A percentile compares a stretch with the other conserved stretches of the same genome.
Conservation (phyloP, 2,797 vertebrate genomes). For the Cryptoprocta ferox region DNA sequence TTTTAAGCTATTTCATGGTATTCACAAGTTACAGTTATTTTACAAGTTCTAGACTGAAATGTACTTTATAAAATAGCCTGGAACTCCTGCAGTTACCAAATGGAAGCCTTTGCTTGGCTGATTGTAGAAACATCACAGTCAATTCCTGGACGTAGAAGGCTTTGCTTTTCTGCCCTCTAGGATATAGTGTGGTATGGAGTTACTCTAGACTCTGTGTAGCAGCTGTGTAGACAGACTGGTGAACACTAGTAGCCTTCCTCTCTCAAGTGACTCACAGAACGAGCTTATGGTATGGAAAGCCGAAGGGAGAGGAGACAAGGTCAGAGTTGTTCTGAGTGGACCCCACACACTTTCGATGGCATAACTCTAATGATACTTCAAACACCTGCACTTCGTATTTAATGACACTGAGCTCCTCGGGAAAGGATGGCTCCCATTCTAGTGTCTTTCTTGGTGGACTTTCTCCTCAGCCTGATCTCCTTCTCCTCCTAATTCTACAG, state of each 20-base stretch:
- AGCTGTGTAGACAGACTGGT: not conserved
- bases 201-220: no score
- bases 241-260: no score
- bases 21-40: not conserved
- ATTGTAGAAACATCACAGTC: not conserved
- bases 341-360: not conserved
- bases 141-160: rapidly evolving
- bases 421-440: not conserved
- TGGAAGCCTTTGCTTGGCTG: not conserved
- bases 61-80: not conserved
- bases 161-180: not conserved
- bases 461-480: not conserved
- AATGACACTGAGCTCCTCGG: not conserved
- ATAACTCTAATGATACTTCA: no score
- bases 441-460: not conserved
- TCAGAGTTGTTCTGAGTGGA: not conserved
- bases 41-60: not conserved
- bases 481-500: not conserved
- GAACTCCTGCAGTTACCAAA: not conserved
- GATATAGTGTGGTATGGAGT: not conserved
- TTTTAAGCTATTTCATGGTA: not conserved
- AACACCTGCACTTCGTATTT: not conserved
- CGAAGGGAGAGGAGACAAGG: not conserved
- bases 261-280: not conserved
- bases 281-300: not conserved